Base-by-base conservation (phyloP, 1,140 invertebrate species). In the Chlorops oryzae region DNA sequence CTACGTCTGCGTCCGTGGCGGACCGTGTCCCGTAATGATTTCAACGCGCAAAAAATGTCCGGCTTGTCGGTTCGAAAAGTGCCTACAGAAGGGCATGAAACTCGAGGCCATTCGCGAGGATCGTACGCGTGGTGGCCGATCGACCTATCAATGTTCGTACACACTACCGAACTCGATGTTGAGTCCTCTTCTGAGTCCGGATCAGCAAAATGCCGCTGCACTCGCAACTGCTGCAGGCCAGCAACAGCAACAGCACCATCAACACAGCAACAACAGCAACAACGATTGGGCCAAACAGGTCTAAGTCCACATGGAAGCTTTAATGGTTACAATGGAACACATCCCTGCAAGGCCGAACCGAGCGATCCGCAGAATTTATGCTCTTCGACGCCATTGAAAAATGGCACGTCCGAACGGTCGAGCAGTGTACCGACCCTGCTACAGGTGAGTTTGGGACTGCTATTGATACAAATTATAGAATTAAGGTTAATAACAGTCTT, bases 61-160 rank as follows among this genome's bases (percentile, higher is more conserved):
- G 0, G 92, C 92, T 13, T 98, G 95, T 72, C 79, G 95, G n/a
- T 97, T 97, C 68, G 87, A 95, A 50, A 96, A 96, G 75, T 98
- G 95, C 74, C 80, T 97, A 13, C 85, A 88, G 21, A 92, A 89
- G 73, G 95, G 95, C 28, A 98, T 98, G 95, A 96, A 95, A 72
- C 75, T 97, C 17, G 93, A 97, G 84, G 95, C 94, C 1, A 96
- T 98, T 38, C 77, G 94, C 54, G 91, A 95, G 66, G 94, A 98
- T 74, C 78, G 94, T 54, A 96, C 93, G 0, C 77, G 94, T 50
- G 95, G 94, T 46, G 95, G 95, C 20, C 81, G 95, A 50, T 96
- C 92, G 56, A 96, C 92, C 12, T 98, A 97, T 73, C 91, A 93
- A 61, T 94, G 90, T 70, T 91, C 89, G 25, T 93, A 92, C 62